Base-by-base conservation (phyloP, 2,888 invertebrate genomes). In the Aromia moschata region DNA sequence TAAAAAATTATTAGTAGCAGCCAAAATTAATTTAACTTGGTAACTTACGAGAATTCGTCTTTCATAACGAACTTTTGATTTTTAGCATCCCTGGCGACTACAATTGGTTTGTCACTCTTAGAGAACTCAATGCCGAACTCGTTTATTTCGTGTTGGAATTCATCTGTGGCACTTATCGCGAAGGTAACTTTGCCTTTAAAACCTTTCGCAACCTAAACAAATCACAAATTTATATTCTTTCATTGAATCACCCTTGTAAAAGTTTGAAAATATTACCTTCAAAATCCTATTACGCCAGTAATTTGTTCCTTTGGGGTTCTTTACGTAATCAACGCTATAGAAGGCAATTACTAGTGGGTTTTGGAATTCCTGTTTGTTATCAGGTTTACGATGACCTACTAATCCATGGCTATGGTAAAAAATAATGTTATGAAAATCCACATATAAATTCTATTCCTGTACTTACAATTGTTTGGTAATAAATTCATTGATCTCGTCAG, bases 221-320 rank as follows among this genome's bases (percentile, higher is more conserved):
- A 31, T 18, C 11, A 11, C 14, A 18, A 31, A 11, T 11, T 18
- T 4, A 25, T 31, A 31, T 9, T n/a, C 3, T 20, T 12, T 18
- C 15, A 45, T 10, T 30, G 16, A 51, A 30, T 5, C n/a, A n/a
- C n/a, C n/a, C n/a, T n/a, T n/a, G 18, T 17, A 14, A 17, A 4
- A 16, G 41, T 15, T 17, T 16, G 9, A 31, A 14, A 7, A 14
- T 96, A 85, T 51, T 67, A 87, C 89, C 84, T 98, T 98, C 72
- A 98, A 86, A 47, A 98, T 89, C 68, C 98, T 89, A 83, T 98
- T 98, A 74, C 97, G 91, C 98, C 98, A 99, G 85, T 99, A 99
- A 84, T 99, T 98, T 51, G 98, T 97, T 45, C 96, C 98, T 83
- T 99, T 99, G 16, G 91, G 86, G 81, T 99, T 98, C 84, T 97